These are phyloP conservation scores for Myopa testacea DNA, from an alignment of 2,888 invertebrate genomes.

Conservation along the genomic window DNA sequence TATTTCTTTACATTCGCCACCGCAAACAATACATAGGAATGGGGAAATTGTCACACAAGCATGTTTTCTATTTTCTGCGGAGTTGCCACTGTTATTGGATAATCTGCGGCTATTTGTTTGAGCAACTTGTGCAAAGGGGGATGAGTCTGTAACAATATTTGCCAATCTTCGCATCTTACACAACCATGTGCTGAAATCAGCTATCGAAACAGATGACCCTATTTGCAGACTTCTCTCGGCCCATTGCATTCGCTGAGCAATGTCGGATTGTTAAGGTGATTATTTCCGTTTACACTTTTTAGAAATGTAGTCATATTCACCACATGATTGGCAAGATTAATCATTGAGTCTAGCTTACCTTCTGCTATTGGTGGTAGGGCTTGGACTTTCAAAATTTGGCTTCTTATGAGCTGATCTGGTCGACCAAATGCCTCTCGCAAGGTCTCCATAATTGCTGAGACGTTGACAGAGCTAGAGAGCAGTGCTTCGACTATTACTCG, in stretches of 20 bases:
- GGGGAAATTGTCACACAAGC: no score
- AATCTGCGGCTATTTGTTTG: no score
- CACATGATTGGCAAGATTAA: slow-evolving; percentile 35
- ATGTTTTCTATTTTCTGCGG: slow-evolving; percentile 4
- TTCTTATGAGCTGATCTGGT: slow-evolving; percentile 18
- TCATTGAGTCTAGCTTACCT: background rate
- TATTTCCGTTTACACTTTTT: slow-evolving; percentile 28
- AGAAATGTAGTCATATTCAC: slow-evolving; percentile 37
- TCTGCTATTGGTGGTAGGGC: background rate
- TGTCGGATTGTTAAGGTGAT: slow-evolving; percentile 39
- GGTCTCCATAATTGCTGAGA: slow-evolving; percentile 3
- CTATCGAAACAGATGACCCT: background rate
- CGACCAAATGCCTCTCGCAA: slow-evolving; percentile 10
- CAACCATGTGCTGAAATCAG: slow-evolving; percentile 33
- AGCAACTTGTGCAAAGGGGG: slow-evolving; percentile 7
- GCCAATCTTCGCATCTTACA: slow-evolving; percentile 10
- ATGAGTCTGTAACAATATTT: slow-evolving; percentile 17
- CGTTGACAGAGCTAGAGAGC: slow-evolving; percentile 11
- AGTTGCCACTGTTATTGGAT: no score
- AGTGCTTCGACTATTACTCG: slow-evolving; percentile 21
- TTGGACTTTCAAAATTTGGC: slow-evolving; percentile 17
- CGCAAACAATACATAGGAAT: slow-evolving; percentile 4
- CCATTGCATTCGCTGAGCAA: slow-evolving; percentile 41
- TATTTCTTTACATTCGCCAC: slow-evolving; percentile 8
- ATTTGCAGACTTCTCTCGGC: slow-evolving; percentile 29